Evolutionary conservation across 30 jellyfish, hydroid and myxozoan species (phyloP), one percentile per base, ranked within the genome.

Genomic region (Clytia hemisphaerica): DNA sequence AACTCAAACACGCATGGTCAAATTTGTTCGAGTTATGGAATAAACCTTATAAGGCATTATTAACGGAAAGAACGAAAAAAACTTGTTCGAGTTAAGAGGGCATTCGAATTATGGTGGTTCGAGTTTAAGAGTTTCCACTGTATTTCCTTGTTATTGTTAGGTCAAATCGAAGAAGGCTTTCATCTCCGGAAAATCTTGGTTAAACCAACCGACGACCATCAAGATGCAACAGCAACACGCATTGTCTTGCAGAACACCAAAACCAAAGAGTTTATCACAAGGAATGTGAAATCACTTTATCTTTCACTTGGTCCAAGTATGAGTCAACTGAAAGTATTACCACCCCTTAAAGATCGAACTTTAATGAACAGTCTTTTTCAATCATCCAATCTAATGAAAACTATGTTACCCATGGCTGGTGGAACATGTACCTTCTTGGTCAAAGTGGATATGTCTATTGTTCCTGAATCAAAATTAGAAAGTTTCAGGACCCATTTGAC

Each of bases 301-400:
- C 26, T 51, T 10, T 51, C 66, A 15, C 66, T 51, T 51, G 66
- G 66, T 6, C 66, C 66, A 6, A 15, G 36, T 25, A 34, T 34
- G 6, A 51, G 66, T 9, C 10, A 51, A 6, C 36, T 51, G 9
- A 12, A 6, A 15, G n/a, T n/a, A n/a, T n/a, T n/a, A n/a, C n/a
- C n/a, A n/a, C n/a, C n/a, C n/a, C n/a, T n/a, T n/a, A n/a, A n/a
- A n/a, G n/a, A n/a, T n/a, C n/a, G n/a, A n/a, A n/a, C n/a, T n/a
- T n/a, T n/a, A n/a, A n/a, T n/a, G n/a, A n/a, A n/a, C n/a, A n/a
- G n/a, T n/a, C 9, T 10, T 10, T 10, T 51, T 10, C 6, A 25
- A 10, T 15, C 12, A 9, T 10, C 36, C 26, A 51, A 51, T 34
- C 25, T 51, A 51, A 25, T 34, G 26, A 51, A 51, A 51, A 51